These are phyloP conservation scores for Diadema setosum DNA, from an alignment of 35 echinoderm and acorn worm genomes.

Conservation along the genomic window DNA sequence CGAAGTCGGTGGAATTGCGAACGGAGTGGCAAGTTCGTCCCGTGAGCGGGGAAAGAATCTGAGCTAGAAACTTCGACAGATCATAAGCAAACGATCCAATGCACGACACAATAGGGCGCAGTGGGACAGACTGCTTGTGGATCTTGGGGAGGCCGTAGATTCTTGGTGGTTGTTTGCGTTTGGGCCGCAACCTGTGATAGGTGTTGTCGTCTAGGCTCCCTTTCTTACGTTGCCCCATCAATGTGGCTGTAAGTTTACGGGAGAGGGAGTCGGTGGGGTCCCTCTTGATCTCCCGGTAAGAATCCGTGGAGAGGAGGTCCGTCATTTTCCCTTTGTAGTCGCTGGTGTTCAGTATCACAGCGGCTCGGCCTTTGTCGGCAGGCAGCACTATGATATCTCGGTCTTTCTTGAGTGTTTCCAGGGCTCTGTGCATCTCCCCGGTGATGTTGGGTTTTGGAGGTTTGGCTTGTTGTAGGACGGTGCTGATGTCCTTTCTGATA, in stretches of 20 bases:
- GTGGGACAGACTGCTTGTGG: background rate
- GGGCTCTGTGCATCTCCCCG: background rate
- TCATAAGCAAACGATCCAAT: background rate
- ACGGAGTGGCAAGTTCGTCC: no score
- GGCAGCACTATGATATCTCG: background rate
- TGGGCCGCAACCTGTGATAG: background rate
- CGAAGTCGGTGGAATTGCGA: background rate
- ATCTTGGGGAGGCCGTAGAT: background rate
- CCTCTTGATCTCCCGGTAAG: background rate
- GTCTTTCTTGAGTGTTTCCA: background rate
- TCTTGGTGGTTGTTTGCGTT: background rate
- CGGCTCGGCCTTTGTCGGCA: background rate
- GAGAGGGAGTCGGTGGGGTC: background rate
- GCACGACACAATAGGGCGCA: no score
- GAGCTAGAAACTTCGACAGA: background rate
- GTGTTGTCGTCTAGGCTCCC: background rate
- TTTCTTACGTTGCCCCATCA: background rate
- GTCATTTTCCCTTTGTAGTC: no score
- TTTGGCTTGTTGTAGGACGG: background rate
- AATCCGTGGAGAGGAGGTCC: background rate
- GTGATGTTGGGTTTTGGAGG: background rate
- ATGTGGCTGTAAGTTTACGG: background rate
- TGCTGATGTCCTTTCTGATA: background rate
- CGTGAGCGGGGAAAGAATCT: background rate
- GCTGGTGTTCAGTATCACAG: background rate